These are phyloP conservation scores for Amyelois transitella DNA, from an alignment of 1,140 invertebrate genomes.

Conservation along the genomic window DNA sequence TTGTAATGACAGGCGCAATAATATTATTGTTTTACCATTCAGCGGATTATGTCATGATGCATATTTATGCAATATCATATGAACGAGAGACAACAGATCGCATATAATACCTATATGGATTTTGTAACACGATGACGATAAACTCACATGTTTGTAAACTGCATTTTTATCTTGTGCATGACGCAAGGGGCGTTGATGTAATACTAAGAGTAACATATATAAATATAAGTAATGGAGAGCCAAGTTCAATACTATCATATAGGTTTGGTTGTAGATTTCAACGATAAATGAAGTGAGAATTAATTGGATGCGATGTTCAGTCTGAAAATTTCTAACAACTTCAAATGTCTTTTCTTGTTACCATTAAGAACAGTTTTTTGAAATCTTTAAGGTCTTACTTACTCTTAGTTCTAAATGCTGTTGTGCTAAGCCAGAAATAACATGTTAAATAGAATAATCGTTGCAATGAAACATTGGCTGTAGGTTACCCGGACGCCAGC, in stretches of 20 bases:
- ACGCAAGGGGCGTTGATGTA: neutral
- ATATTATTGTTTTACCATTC: neutral
- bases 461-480: constrained; percentile 23
- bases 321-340: too few relatives aligned
- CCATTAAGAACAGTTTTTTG: too few relatives aligned
- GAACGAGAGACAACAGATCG: neutral
- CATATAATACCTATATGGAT: neutral
- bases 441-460: neutral
- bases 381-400: too few relatives aligned
- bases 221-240: too few relatives aligned
- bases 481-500: constrained; percentile 54
- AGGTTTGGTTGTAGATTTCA: too few relatives aligned
- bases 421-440: too few relatives aligned
- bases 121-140: neutral
- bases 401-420: too few relatives aligned
- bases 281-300: too few relatives aligned
- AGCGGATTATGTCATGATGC: neutral
- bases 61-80: neutral
- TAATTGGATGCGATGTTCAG: too few relatives aligned
- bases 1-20: neutral
- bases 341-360: too few relatives aligned
- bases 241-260: too few relatives aligned
- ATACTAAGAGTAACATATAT: too few relatives aligned
- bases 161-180: neutral
- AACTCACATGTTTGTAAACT: neutral